Evolutionary conservation across 2,888 invertebrate species (phyloP), one percentile per base, ranked within the genome.

Genomic region (Drosophila atroscutellata): DNA sequence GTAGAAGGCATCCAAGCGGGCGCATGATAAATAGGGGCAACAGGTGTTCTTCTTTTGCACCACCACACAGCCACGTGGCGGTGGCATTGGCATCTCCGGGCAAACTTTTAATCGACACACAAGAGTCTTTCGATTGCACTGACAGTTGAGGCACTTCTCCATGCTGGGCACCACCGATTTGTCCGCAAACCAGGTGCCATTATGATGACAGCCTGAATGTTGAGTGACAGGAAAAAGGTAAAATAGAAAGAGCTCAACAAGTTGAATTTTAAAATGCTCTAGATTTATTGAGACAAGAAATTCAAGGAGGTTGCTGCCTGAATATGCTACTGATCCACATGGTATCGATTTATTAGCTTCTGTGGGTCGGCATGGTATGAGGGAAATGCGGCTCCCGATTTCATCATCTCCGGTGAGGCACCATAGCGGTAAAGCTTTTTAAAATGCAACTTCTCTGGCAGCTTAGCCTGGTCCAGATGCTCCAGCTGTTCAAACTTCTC

Each of bases 91-190:
- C 90, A 96, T 94, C 81, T 95, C 92, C 7, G 96, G 95, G 91
- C 97, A 97, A 13, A 97, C 95, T 76, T 96, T 94, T 70, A 97
- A 94, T 59, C 96, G 95, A 92, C 97, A 98, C 34, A 96, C 94
- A 59, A 97, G 94, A 50, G 96, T 95, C 73, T 96, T 96, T 59
- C 94, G 94, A 52, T 93, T 94, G 93, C 97, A 97, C 77, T 95
- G 94, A 93, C 97, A 97, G 83, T 94, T 95, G 66, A 97, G 94
- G 91, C 97, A 98, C 34, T 96, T 95, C 92, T 97, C 96, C 62
- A 94, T 94, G 64, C 96, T 96, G 71, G 94, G 92, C 80, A 97
- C 96, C 69, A 94, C 93, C 47, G 94, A 93, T 42, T 96, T 96
- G 86, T 95, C 95, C 11, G 94, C 94, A 92, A 95, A 95, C 93